A percentile compares a stretch with the other conserved stretches of the same genome.
phyloP scores from a whole-genome alignment of 2,888 invertebrate genomes.

The Melanchra persicariae region DNA sequence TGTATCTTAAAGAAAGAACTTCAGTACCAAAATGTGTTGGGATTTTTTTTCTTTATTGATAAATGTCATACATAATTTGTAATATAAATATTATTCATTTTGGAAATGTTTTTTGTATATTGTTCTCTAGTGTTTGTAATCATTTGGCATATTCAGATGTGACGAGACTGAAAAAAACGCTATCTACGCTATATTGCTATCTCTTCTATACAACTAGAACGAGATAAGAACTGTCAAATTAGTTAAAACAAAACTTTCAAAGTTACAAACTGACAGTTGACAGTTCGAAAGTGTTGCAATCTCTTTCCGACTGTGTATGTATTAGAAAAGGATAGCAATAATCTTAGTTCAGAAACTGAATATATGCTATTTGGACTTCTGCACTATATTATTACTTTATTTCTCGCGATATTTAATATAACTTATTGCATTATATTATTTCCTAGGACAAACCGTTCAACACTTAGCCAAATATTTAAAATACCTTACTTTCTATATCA shows the following conservation, averaged over 20 bases:
- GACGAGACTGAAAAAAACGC: not conserved
- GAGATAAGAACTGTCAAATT: not conserved
- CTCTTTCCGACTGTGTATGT: not conserved
- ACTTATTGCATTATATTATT: conserved; percentile 49
- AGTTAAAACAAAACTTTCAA: not conserved
- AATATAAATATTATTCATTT: conserved; percentile 39
- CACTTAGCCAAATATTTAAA: conserved; percentile 60
- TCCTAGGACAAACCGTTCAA: conserved; percentile 43
- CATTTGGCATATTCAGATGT: not conserved
- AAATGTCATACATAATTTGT: conserved; percentile 34
- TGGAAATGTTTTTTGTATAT: conserved; percentile 18
- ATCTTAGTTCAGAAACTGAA: not conserved
- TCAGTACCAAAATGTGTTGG: conserved; percentile 29
- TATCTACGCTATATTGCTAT: too few species aligned
- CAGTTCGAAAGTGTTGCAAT: not conserved
- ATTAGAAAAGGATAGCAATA: conserved; percentile 25
- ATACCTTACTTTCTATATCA: conserved; percentile 55
- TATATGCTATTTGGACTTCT: not conserved
- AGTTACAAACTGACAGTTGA: not conserved
- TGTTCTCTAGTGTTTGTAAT: conserved; percentile 4
- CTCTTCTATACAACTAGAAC: not conserved
- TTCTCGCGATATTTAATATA: conserved; percentile 11
- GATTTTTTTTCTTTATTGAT: conserved; percentile 11
- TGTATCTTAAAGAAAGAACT: not conserved
- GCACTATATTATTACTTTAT: not conserved